Evolutionary conservation across 2,888 invertebrate genomes (phyloP).

Genomic region (Flexamia atlantica): DNA sequence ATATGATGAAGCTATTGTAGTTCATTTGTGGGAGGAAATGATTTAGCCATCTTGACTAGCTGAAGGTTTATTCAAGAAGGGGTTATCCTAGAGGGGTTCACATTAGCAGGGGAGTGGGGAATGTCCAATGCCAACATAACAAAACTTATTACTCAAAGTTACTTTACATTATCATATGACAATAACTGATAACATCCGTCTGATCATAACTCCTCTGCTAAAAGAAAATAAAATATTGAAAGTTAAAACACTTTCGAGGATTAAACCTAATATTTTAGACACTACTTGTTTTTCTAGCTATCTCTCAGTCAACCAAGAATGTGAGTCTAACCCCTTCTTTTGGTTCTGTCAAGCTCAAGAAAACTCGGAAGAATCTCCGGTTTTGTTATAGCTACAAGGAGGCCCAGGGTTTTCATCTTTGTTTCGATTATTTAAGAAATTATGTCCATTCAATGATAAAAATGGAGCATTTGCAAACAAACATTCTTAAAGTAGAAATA

Average conservation of each 20-base stretch:
- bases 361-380: not conserved
- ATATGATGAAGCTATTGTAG: too few species aligned
- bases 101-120: too few species aligned
- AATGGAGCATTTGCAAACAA: not conserved
- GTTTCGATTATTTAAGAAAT: not conserved
- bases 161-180: too few species aligned
- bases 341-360: conserved; percentile 12
- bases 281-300: not conserved
- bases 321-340: conserved; percentile 1
- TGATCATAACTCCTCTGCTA: not conserved
- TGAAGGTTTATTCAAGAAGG: too few species aligned
- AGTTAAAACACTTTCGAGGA: not conserved
- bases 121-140: too few species aligned
- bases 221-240: not conserved
- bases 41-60: too few species aligned
- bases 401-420: conserved; percentile 2
- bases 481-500: not conserved
- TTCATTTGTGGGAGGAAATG: too few species aligned
- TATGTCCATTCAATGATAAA: not conserved
- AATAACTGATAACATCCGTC: not conserved
- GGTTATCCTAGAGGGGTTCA: too few species aligned
- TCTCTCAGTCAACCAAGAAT: not conserved
- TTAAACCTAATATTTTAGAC: not conserved
- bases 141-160: too few species aligned
- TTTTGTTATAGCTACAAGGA: conserved; percentile 17